Conservation (phyloP, 2,797 vertebrate species). For the Tarsius wallacei region DNA sequence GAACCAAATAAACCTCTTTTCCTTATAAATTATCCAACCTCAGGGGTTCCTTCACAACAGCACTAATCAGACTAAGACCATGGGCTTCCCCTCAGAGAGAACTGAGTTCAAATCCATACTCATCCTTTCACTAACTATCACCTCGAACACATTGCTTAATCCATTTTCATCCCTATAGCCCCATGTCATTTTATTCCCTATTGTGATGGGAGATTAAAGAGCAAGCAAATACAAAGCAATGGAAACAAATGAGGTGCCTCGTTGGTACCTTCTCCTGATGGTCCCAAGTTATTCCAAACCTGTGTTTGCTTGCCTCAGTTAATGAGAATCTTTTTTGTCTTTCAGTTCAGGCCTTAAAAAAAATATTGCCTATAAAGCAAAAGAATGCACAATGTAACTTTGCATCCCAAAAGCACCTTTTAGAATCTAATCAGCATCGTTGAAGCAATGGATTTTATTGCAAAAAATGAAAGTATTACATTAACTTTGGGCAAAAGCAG, state of each 20-base stretch:
- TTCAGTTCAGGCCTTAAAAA: not conserved
- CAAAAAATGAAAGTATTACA: not conserved
- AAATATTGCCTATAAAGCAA: not conserved
- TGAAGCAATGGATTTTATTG: conserved; percentile 29
- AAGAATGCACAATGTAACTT: not conserved
- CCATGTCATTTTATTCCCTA: not conserved
- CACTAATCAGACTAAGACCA: not conserved
- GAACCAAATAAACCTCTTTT: not conserved
- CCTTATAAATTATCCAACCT: not conserved
- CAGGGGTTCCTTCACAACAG: not conserved
- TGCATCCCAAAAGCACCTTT: not conserved
- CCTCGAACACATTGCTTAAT: not conserved
- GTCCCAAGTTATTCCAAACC: not conserved
- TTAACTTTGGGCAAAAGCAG: conserved; percentile 58
- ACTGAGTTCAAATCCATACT: not conserved
- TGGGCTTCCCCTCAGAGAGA: not conserved
- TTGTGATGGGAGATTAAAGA: not conserved
- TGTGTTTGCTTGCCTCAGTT: conserved; percentile 3
- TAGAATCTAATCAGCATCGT: conserved; percentile 42
- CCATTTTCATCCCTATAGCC: not conserved
- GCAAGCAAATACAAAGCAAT: not conserved
- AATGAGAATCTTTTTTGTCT: not conserved
- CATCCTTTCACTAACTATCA: not conserved
- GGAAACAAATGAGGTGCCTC: not conserved
- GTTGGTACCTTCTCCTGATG: not conserved